Conservation (phyloP, 2,797 vertebrate species). For the Jordanella pulchra region DNA sequence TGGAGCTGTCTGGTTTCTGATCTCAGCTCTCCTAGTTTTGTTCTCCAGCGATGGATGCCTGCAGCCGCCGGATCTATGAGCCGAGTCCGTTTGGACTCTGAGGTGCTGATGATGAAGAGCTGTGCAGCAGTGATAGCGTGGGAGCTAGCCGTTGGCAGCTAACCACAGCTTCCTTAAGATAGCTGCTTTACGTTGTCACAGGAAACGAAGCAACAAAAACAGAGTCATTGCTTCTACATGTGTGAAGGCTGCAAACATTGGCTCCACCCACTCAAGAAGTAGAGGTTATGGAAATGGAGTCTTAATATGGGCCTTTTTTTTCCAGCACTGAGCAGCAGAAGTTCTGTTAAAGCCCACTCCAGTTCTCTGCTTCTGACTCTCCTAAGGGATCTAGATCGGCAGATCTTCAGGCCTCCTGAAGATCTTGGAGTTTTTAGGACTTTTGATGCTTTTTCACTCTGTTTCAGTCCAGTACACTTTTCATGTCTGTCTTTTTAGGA, state of each 20-base stretch:
- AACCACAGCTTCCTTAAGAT: slow-evolving; percentile 51
- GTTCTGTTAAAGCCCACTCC: not conserved
- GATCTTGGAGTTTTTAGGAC: not conserved
- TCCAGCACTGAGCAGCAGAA: too few relatives aligned
- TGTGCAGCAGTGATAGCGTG: slow-evolving; percentile 14
- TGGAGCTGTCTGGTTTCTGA: too few relatives aligned
- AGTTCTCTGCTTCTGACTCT: not conserved
- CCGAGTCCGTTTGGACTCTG: not conserved
- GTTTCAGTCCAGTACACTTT: too few relatives aligned
- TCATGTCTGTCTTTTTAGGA: not conserved
- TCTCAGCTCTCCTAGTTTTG: too few relatives aligned
- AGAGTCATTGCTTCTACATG: not conserved
- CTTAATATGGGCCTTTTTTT: not conserved
- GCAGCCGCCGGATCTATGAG: too few relatives aligned
- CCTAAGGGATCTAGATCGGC: not conserved
- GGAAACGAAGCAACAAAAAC: slow-evolving; percentile 31
- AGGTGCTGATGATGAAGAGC: not conserved
- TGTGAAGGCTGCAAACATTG: not conserved
- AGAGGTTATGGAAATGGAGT: not conserved
- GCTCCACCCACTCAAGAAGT: slow-evolving; percentile 7
- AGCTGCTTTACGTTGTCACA: slow-evolving; percentile 21
- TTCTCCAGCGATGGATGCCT: too few relatives aligned
- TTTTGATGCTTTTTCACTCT: not conserved
- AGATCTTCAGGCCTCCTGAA: not conserved
- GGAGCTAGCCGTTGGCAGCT: slow-evolving; percentile 18